phyloP scores from a whole-genome alignment of 2,888 invertebrate genomes.

The Zootermopsis nevadensis region DNA sequence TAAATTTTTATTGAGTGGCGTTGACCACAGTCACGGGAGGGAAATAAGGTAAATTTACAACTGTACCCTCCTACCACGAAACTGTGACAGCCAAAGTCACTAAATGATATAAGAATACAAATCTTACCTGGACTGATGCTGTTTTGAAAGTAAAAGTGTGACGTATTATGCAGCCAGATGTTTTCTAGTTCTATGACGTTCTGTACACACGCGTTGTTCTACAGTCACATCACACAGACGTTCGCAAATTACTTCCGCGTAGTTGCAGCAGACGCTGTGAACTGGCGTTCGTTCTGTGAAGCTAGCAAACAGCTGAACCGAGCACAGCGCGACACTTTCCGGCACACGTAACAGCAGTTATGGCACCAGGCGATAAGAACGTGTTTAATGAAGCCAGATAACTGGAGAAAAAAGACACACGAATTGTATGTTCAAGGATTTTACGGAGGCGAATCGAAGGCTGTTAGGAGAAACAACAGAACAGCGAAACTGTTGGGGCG shows the following conservation, averaged over 20 bases:
- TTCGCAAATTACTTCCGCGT: conserved; percentile 10
- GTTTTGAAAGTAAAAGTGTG: not conserved
- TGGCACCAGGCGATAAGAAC: not conserved
- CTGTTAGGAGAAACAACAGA: not conserved
- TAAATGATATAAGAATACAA: too few species aligned
- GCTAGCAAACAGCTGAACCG: not conserved
- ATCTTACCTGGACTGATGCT: not conserved
- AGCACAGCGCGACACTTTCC: not conserved
- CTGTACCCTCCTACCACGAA: too few species aligned
- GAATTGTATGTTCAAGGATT: not conserved
- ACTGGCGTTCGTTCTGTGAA: not conserved
- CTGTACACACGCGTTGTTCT: not conserved
- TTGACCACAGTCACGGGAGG: too few species aligned
- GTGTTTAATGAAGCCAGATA: not conserved
- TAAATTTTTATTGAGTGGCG: too few species aligned
- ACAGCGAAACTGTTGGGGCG: not conserved
- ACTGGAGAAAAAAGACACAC: not conserved
- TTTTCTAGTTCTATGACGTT: not conserved
- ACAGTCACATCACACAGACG: not conserved
- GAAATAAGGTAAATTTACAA: too few species aligned
- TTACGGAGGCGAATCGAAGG: conserved; percentile 5
- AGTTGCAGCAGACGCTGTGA: not conserved
- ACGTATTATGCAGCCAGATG: not conserved
- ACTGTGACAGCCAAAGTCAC: too few species aligned
- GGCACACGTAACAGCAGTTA: not conserved